Evolutionary conservation across 2,797 vertebrate species (phyloP), one percentile per base, ranked within the genome.

Genomic region (Tamandua tetradactyla): DNA sequence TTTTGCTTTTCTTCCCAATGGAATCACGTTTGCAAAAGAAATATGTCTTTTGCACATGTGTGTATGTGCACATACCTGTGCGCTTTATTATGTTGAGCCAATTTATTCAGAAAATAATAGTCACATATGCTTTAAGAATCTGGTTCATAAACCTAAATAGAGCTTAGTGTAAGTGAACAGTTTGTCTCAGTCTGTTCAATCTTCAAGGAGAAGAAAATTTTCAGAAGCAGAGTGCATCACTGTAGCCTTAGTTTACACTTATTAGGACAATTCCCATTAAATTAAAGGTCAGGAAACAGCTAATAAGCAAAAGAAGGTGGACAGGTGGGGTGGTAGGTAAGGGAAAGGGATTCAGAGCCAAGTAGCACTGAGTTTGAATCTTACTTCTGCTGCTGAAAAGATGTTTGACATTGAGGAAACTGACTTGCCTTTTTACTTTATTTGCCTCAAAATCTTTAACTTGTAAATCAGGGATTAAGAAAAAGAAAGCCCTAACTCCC

Each of bases 181-280:
- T 94, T 61, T 84, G 23, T 69, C n/a, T 81, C 44, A 49, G 23
- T 94, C 93, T 87, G 17, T 96, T 95, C 96, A 79, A 71, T 95
- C 83, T 96, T 92, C 82, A 94, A 91, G 64, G 88, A 3, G 30
- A 71, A 93, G 59, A 13, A 94, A 90, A 76, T n/a, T 94, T 52
- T 76, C 83, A 83, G 25, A 96, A 82, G 62, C 87, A 81, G 80
- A 94, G 61, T 75, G 55, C 96, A 89, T 95, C 44, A 49, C 92
- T 81, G 40, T 72, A 89, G 6, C 72, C 92, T 95, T 59, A 1
- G 37, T 95, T 97, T 94, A 66, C 27, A 80, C 27, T 49, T 52
- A 7, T 13, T 25, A 75, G 35, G 61, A 61, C 7, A 44, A 20
- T 59, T 87, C 25, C 27, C 93, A 27, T 82, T 68, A 9, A 20